phyloP scores from a whole-genome alignment of 2,888 invertebrate genomes.

The Branchellion lobata region DNA sequence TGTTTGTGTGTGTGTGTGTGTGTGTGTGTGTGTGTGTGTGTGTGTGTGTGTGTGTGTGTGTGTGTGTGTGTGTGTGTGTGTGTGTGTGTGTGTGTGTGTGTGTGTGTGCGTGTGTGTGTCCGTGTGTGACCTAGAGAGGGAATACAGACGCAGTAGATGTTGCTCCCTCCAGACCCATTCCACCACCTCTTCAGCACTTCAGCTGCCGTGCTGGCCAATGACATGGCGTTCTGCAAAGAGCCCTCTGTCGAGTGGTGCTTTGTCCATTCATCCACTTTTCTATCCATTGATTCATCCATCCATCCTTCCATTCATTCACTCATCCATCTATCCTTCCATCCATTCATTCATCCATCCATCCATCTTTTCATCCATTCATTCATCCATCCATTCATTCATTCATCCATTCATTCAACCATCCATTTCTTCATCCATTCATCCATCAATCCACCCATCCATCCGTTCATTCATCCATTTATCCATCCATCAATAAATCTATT shows the following conservation, averaged over 20 bases:
- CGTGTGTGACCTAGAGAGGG: neutral
- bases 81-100: neutral
- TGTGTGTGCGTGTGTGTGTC: constrained; percentile 65
- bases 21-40: constrained; percentile 15
- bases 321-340: no score
- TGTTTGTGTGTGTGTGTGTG: neutral
- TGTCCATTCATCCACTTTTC: no score
- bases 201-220: constrained; percentile 20
- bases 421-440: no score
- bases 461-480: no score
- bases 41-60: constrained; percentile 25
- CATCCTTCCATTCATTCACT: no score
- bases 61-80: constrained; percentile 18
- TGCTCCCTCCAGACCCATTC: constrained; percentile 4
- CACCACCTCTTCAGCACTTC: constrained; percentile 30
- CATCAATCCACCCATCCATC: no score
- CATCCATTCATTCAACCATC: no score
- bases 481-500: no score
- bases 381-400: no score
- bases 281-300: no score
- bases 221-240: constrained; percentile 18
- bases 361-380: no score
- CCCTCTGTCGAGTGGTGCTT: neutral
- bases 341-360: no score
- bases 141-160: constrained; percentile 22